phyloP scores from a whole-genome alignment of 2,113 vertebrate genomes.

The Podarcis raffonei region DNA sequence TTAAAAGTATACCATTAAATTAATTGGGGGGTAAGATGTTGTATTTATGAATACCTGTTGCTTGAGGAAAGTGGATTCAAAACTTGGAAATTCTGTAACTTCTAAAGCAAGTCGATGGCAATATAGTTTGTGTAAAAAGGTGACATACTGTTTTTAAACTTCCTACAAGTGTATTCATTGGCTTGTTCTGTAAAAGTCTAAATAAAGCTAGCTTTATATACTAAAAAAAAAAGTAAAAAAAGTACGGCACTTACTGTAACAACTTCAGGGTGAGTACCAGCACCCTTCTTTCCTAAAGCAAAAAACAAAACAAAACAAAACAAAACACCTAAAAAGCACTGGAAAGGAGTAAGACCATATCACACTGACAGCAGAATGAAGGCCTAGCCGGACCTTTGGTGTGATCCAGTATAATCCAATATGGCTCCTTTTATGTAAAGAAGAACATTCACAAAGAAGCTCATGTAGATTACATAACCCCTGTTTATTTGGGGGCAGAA shows the following conservation, averaged over 20 bases:
- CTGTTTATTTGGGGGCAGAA: not conserved
- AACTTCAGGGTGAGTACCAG: too few species aligned
- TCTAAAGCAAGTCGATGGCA: conserved; percentile 49
- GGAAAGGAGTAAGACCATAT: too few species aligned
- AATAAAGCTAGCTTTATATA: conserved; percentile 84
- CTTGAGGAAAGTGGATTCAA: conserved; percentile 65
- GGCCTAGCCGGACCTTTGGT: too few species aligned
- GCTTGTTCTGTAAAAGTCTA: conserved; percentile 79
- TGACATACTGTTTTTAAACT: conserved; percentile 79
- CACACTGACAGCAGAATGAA: too few species aligned
- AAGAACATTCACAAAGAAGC: not conserved
- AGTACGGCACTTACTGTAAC: too few species aligned
- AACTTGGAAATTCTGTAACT: conserved; percentile 65
- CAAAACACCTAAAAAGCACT: too few species aligned
- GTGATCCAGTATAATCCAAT: too few species aligned
- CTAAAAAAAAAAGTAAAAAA: not conserved
- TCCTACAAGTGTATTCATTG: conserved; percentile 74
- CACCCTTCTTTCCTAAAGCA: not conserved
- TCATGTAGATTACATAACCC: not conserved
- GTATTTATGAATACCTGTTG: conserved; percentile 72
- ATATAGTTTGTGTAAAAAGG: conserved; percentile 71
- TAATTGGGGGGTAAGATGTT: conserved; percentile 70
- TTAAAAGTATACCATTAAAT: conserved; percentile 3
- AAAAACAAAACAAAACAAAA: too few species aligned
- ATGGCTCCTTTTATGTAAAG: not conserved